These are phyloP conservation scores for Anniella stebbinsi DNA, from an alignment of 2,797 vertebrate genomes.

Conservation along the genomic window DNA sequence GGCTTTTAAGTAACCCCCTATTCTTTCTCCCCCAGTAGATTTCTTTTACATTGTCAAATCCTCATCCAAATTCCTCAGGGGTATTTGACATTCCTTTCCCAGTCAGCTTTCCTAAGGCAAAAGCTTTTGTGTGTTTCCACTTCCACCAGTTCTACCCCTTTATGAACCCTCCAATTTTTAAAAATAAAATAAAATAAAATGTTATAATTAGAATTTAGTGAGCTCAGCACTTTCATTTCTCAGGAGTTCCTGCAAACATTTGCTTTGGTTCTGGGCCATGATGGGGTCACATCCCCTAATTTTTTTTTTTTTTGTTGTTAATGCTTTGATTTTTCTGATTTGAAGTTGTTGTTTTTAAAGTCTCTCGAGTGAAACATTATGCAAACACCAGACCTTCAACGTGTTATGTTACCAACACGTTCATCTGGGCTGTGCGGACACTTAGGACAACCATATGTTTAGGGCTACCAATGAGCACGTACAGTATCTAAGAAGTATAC, in stretches of 20 bases:
- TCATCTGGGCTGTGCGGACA: background rate
- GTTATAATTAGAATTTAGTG: constrained; percentile 79
- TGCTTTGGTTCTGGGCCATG: constrained; percentile 75
- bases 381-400: constrained; percentile 27
- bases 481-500: background rate
- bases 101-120: constrained; percentile 60
- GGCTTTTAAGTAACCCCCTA: constrained; percentile 70
- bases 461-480: background rate
- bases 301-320: constrained; percentile 56
- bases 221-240: constrained; percentile 76
- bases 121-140: constrained; percentile 58
- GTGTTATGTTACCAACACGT: background rate
- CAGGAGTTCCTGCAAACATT: constrained; percentile 78
- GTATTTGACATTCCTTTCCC: constrained; percentile 70
- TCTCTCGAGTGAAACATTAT: constrained; percentile 44
- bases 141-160: constrained; percentile 59
- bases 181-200: constrained; percentile 36
- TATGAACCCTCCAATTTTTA: constrained; percentile 63
- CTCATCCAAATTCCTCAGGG: constrained; percentile 66
- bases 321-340: constrained; percentile 69
- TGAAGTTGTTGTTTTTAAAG: constrained; percentile 52
- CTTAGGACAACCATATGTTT: background rate
- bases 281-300: constrained; percentile 70
- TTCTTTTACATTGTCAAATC: constrained; percentile 70
- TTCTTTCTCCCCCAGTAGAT: constrained; percentile 57